A percentile compares a stretch with the other conserved stretches of the same genome.
Evolutionary conservation across 2,888 invertebrate genomes (phyloP).

Genomic region (Torymus auratus): DNA sequence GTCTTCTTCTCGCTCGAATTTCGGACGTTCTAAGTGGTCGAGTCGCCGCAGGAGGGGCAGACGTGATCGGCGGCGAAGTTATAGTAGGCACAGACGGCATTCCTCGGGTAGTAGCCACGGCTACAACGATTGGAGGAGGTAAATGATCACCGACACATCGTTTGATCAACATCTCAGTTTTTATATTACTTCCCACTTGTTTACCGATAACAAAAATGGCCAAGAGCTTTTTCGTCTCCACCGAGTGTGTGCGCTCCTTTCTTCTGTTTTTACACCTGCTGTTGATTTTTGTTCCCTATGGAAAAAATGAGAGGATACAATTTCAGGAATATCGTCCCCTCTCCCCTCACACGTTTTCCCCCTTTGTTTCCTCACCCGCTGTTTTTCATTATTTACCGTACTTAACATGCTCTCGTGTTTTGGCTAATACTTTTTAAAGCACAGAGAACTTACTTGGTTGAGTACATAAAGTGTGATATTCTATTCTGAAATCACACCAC

Average conservation of each 20-base stretch:
- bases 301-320: constrained; percentile 12
- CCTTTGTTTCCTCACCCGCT: neutral
- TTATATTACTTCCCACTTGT: constrained; percentile 7
- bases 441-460: neutral
- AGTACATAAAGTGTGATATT: neutral
- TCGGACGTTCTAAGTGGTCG: constrained; percentile 68
- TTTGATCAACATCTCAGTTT: constrained; percentile 44
- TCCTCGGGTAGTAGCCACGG: constrained; percentile 66
- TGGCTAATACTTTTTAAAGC: constrained; percentile 6
- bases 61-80: constrained; percentile 65
- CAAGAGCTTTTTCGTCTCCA: constrained; percentile 20
- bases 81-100: constrained; percentile 66
- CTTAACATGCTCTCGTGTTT: constrained; percentile 5
- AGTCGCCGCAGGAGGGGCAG: constrained; percentile 62
- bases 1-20: constrained; percentile 71
- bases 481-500: too few relatives aligned
- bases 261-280: constrained; percentile 17
- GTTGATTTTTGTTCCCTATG: neutral
- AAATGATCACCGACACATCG: constrained; percentile 59
- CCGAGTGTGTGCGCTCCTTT: constrained; percentile 27
- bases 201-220: constrained; percentile 8
- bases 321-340: neutral
- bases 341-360: neutral
- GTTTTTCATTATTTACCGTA: constrained; percentile 9
- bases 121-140: constrained; percentile 70